A percentile compares a stretch with the other conserved stretches of the same genome.
phyloP scores from a whole-genome alignment of 1,140 invertebrate genomes.

The Cydia fagiglandana region DNA sequence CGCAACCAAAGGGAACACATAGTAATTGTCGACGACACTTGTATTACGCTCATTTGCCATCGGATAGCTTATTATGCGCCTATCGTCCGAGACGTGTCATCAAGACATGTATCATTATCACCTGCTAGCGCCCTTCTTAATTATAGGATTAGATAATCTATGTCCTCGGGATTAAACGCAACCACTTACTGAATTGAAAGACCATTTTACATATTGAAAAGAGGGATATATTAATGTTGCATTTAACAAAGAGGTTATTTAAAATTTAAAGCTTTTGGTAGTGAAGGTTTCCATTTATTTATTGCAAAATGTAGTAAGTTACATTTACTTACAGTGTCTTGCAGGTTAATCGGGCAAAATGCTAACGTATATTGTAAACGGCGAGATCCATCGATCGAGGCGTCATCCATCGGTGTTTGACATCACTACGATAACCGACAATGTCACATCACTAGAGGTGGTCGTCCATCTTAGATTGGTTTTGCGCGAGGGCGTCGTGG shows the following conservation, averaged over 20 bases:
- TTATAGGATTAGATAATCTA: neutral
- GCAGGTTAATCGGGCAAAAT: neutral
- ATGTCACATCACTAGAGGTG: too few species aligned
- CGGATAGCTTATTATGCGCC: conserved; percentile 44
- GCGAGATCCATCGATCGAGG: too few species aligned
- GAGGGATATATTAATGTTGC: neutral
- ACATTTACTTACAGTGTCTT: neutral
- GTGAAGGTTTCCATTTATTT: neutral
- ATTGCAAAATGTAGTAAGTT: neutral
- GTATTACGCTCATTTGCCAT: conserved; percentile 45
- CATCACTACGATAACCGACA: too few species aligned
- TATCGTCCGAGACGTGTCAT: conserved; percentile 46
- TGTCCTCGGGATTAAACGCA: neutral
- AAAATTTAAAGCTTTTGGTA: neutral
- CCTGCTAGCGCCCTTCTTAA: conserved; percentile 38
- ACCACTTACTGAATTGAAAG: conserved; percentile 18
- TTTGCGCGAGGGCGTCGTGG: too few species aligned
- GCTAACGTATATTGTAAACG: too few species aligned
- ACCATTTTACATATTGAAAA: conserved; percentile 30
- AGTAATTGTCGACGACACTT: conserved; percentile 21
- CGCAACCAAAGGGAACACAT: neutral
- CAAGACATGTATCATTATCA: conserved; percentile 40
- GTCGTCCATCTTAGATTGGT: too few species aligned
- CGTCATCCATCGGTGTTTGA: too few species aligned
- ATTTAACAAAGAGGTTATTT: neutral